These are phyloP conservation scores for Drosophila phalerata DNA, from an alignment of 2,888 invertebrate species.

Conservation along the genomic window DNA sequence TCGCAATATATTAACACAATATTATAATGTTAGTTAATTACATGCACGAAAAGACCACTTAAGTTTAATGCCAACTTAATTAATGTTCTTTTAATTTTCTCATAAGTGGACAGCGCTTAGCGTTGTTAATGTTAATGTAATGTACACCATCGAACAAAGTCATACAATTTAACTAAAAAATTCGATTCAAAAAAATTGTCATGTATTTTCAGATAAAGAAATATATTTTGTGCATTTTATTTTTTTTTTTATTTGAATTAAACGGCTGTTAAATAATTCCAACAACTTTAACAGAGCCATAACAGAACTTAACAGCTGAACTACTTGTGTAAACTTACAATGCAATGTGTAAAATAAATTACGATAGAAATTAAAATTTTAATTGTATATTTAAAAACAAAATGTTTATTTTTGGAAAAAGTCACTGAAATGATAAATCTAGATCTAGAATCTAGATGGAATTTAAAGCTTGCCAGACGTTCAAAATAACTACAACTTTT, in stretches of 20 bases:
- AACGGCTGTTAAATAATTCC: background rate
- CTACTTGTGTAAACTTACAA: too few relatives aligned
- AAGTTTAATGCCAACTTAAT: background rate
- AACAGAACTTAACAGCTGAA: conserved; percentile 6
- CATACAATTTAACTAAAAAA: background rate
- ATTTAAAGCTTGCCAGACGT: too few relatives aligned
- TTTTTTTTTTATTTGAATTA: background rate
- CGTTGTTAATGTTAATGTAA: background rate
- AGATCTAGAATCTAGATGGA: too few relatives aligned
- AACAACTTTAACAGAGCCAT: background rate
- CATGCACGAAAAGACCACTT: background rate
- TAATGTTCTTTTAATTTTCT: background rate
- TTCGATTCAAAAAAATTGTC: background rate
- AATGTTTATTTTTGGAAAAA: too few relatives aligned
- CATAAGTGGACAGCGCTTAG: background rate
- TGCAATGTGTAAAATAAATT: too few relatives aligned
- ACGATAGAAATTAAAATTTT: too few relatives aligned
- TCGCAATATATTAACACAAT: background rate
- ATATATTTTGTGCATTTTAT: background rate
- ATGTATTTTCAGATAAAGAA: background rate
- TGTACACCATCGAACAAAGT: background rate
- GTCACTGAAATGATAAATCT: too few relatives aligned
- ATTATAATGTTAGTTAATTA: background rate
- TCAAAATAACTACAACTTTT: too few relatives aligned
- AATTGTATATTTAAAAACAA: too few relatives aligned